Evolutionary conservation across 2,888 invertebrate species (phyloP).

Genomic region (Eupithecia subumbrata): DNA sequence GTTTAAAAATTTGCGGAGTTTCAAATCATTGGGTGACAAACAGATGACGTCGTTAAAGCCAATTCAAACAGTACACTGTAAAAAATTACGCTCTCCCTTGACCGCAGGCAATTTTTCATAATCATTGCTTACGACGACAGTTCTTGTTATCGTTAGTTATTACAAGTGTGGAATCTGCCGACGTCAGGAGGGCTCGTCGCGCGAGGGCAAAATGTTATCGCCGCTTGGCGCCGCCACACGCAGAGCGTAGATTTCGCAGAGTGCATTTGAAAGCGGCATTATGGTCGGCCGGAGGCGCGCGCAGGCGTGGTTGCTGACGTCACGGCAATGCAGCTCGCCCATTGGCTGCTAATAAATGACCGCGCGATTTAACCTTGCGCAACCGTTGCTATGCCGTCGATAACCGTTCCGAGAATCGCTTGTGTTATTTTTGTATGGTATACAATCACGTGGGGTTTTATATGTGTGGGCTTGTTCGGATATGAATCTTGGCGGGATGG

Average conservation of each 20-base stretch:
- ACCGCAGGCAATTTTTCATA: not conserved
- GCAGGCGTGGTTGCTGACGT: conserved; percentile 83
- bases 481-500: conserved; percentile 6
- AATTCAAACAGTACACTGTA: not conserved
- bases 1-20: conserved; percentile 27
- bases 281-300: conserved; percentile 78
- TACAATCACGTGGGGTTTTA: conserved; percentile 43
- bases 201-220: conserved; percentile 52
- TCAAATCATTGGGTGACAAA: conserved; percentile 40
- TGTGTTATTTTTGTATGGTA: conserved; percentile 43
- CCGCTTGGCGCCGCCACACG: conserved; percentile 14
- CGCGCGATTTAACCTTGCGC: conserved; percentile 77
- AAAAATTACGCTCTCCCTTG: not conserved
- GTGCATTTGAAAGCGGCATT: conserved; percentile 64
- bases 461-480: conserved; percentile 32
- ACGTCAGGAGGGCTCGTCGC: conserved; percentile 54
- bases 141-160: conserved; percentile 37
- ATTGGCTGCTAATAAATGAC: conserved; percentile 68
- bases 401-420: conserved; percentile 68
- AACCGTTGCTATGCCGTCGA: conserved; percentile 78
- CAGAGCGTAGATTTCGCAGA: conserved; percentile 54
- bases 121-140: conserved; percentile 23
- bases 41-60: conserved; percentile 2
- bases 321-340: conserved; percentile 59
- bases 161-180: conserved; percentile 19